Conservation (phyloP, 2,888 invertebrate species). For the Hypolimnas misippus region DNA sequence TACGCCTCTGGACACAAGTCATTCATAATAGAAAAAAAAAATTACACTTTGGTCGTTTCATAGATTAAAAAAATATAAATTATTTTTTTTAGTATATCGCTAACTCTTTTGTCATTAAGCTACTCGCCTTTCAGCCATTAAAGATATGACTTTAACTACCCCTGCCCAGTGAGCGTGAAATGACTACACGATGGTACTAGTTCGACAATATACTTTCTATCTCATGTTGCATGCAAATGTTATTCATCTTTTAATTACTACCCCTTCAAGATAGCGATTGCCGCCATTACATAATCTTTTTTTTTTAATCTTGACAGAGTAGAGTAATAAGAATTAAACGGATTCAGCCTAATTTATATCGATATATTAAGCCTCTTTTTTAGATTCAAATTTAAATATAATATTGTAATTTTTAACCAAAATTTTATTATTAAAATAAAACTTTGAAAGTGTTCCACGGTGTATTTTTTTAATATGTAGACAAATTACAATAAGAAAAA, state of each 20-base stretch:
- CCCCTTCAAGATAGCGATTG: slow-evolving; percentile 18
- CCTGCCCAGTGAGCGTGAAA: slow-evolving; percentile 42
- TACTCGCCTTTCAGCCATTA: slow-evolving; percentile 5
- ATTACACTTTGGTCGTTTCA: too few relatives aligned
- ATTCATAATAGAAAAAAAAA: too few relatives aligned
- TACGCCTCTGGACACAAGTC: too few relatives aligned
- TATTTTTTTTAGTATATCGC: background rate
- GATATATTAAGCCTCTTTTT: too few relatives aligned
- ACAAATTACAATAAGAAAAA: too few relatives aligned
- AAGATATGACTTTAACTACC: slow-evolving; percentile 18
- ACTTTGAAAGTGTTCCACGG: too few relatives aligned
- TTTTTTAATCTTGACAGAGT: background rate
- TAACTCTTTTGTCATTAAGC: background rate
- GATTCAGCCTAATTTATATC: background rate
- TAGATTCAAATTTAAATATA: too few relatives aligned
- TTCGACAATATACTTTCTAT: slow-evolving; percentile 55
- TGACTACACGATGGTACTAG: slow-evolving; percentile 46
- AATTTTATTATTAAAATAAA: too few relatives aligned
- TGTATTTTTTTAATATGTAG: too few relatives aligned
- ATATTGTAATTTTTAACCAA: too few relatives aligned
- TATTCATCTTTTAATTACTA: slow-evolving; percentile 46
- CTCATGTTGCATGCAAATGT: slow-evolving; percentile 64
- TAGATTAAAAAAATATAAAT: too few relatives aligned
- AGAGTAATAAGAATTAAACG: background rate
- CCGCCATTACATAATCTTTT: slow-evolving; percentile 17